These are phyloP conservation scores for Tridacna crocea DNA, from an alignment of 2,888 invertebrate genomes.

Conservation along the genomic window DNA sequence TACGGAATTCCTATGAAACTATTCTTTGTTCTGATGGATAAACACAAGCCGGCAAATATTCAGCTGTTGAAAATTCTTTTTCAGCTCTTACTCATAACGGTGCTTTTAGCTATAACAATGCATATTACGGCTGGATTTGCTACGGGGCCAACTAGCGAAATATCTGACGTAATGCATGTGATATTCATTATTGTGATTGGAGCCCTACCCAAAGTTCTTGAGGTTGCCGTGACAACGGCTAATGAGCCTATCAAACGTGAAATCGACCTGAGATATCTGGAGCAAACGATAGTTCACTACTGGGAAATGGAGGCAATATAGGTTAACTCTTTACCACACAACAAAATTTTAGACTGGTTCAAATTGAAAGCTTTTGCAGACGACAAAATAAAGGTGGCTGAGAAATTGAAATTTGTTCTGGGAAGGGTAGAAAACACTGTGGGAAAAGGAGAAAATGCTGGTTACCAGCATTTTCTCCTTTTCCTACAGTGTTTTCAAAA, in stretches of 20 bases:
- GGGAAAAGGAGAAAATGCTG: no score
- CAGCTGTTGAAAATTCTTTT: constrained; percentile 37
- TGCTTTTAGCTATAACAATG: constrained; percentile 30
- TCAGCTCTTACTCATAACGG: constrained; percentile 27
- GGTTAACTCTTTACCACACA: no score
- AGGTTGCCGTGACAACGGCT: constrained; percentile 27
- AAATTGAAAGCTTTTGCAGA: no score
- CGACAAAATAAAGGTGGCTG: no score
- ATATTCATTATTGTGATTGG: constrained; percentile 48
- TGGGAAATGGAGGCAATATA: constrained; percentile 32
- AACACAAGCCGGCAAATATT: constrained; percentile 38
- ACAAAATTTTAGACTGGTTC: no score
- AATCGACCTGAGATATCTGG: constrained; percentile 36
- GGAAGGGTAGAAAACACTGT: no score
- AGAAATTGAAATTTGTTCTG: no score
- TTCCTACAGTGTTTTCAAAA: no score
- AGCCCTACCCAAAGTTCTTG: constrained; percentile 45
- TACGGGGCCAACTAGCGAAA: constrained; percentile 37
- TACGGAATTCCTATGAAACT: constrained; percentile 43
- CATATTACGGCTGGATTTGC: constrained; percentile 26
- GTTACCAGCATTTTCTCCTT: no score
- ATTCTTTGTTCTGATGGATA: constrained; percentile 29
- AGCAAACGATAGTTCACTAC: constrained; percentile 29
- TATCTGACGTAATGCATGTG: constrained; percentile 60
- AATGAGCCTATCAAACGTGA: constrained; percentile 30